phyloP scores from a whole-genome alignment of 2,888 invertebrate genomes.

The Bembecia ichneumoniformis region DNA sequence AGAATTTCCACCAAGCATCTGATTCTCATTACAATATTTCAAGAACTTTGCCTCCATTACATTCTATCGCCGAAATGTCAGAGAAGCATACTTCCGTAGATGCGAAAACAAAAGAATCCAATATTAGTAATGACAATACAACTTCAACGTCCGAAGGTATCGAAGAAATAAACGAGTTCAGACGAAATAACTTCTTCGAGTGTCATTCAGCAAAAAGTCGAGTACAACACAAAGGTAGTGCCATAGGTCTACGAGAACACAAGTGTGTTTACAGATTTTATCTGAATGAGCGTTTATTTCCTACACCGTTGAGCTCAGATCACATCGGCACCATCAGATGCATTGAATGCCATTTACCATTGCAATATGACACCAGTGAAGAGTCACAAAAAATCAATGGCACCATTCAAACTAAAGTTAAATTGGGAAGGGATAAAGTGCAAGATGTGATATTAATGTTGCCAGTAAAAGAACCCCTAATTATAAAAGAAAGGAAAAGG shows the following conservation, averaged over 20 bases:
- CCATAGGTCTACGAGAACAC: conserved; percentile 38
- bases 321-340: conserved; percentile 58
- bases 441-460: conserved; percentile 47
- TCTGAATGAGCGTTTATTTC: conserved; percentile 71
- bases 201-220: conserved; percentile 68
- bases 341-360: conserved; percentile 60
- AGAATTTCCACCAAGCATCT: conserved; percentile 35
- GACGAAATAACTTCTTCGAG: conserved; percentile 73
- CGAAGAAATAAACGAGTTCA: conserved; percentile 53
- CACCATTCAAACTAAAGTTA: conserved; percentile 58
- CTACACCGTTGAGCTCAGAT: conserved; percentile 61
- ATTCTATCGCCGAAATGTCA: conserved; percentile 43
- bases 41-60: conserved; percentile 17
- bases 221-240: conserved; percentile 27
- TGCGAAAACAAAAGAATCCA: too few relatives aligned
- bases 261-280: conserved; percentile 69
- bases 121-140: conserved; percentile 19
- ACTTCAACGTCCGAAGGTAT: conserved; percentile 17
- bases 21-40: conserved; percentile 17
- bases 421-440: conserved; percentile 26
- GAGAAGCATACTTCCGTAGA: conserved; percentile 16
- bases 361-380: conserved; percentile 19
- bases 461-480: conserved; percentile 46
- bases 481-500: conserved; percentile 42
- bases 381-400: conserved; percentile 31